phyloP scores from a whole-genome alignment of 92 coral and sea anemone species.

The Diadumene lineata region DNA sequence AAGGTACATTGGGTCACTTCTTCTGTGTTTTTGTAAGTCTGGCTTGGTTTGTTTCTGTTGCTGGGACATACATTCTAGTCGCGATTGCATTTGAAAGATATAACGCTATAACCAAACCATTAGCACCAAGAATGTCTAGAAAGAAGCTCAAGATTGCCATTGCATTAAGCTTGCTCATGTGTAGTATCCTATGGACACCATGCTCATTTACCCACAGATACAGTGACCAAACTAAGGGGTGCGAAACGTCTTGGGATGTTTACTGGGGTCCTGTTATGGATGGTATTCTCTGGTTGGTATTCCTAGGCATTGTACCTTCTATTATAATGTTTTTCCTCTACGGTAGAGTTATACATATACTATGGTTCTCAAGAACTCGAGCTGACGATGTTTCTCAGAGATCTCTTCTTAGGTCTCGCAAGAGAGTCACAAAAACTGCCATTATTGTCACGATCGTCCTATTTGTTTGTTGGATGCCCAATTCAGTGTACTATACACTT shows the following conservation, averaged over 20 bases:
- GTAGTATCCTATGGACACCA: slow-evolving; percentile 26
- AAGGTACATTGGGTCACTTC: slow-evolving; percentile 38
- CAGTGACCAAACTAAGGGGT: slow-evolving; percentile 14
- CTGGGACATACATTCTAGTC: slow-evolving; percentile 34
- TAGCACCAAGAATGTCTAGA: slow-evolving; percentile 30
- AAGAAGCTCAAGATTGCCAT: slow-evolving; percentile 31
- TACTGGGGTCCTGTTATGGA: slow-evolving; percentile 27
- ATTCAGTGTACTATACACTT: background rate
- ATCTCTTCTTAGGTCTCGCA: slow-evolving; percentile 49
- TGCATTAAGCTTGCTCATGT: slow-evolving; percentile 32
- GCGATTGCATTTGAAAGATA: slow-evolving; percentile 60
- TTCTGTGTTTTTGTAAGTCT: slow-evolving; percentile 54
- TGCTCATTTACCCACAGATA: slow-evolving; percentile 22
- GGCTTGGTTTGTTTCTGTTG: slow-evolving; percentile 44
- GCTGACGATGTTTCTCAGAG: slow-evolving; percentile 41
- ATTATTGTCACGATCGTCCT: slow-evolving; percentile 45
- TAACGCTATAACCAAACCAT: slow-evolving; percentile 55
- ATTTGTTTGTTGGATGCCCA: slow-evolving; percentile 59
- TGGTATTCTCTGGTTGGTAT: slow-evolving; percentile 40
- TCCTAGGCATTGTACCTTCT: slow-evolving; percentile 38
- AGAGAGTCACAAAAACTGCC: slow-evolving; percentile 56
- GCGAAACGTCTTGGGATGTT: slow-evolving; percentile 32
- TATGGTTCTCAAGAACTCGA: slow-evolving; percentile 38
- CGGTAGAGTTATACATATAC: slow-evolving; percentile 39
- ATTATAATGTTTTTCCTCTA: slow-evolving; percentile 43